phyloP scores from a whole-genome alignment of 64 coral and sea anemone species.

The Acropora yongei region DNA sequence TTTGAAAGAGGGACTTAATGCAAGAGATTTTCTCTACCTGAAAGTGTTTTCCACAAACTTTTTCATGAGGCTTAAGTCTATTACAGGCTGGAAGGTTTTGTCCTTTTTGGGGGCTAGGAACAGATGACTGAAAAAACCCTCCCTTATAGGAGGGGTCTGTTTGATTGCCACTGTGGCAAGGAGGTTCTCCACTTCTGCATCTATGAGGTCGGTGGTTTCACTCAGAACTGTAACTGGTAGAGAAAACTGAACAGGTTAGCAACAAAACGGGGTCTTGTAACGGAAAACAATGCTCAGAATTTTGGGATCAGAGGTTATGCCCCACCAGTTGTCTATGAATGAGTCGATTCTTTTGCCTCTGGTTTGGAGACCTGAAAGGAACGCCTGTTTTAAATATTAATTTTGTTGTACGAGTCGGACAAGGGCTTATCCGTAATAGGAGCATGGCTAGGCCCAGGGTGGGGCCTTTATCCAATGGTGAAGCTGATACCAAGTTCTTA shows the following conservation, averaged over 20 bases:
- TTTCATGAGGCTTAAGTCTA: constrained; percentile 31
- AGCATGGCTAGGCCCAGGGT: background rate
- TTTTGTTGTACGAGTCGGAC: background rate
- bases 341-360: background rate
- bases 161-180: background rate
- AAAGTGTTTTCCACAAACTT: constrained; percentile 17
- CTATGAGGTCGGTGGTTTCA: background rate
- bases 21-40: constrained; percentile 38
- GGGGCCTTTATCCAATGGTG: background rate
- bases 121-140: background rate
- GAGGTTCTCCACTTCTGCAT: constrained; percentile 1
- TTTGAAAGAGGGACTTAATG: background rate
- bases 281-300: constrained; percentile 31
- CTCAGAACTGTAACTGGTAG: background rate
- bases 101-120: constrained; percentile 60
- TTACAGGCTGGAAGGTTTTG: constrained; percentile 24
- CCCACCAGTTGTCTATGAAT: too few relatives aligned
- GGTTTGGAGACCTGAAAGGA: background rate
- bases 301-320: constrained; percentile 41
- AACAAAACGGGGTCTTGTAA: background rate
- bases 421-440: background rate
- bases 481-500: constrained; percentile 36
- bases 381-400: background rate
- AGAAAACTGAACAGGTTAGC: background rate
- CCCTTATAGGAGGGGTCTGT: background rate